phyloP scores from a whole-genome alignment of 2,113 vertebrate genomes.

The Alethe diademata region DNA sequence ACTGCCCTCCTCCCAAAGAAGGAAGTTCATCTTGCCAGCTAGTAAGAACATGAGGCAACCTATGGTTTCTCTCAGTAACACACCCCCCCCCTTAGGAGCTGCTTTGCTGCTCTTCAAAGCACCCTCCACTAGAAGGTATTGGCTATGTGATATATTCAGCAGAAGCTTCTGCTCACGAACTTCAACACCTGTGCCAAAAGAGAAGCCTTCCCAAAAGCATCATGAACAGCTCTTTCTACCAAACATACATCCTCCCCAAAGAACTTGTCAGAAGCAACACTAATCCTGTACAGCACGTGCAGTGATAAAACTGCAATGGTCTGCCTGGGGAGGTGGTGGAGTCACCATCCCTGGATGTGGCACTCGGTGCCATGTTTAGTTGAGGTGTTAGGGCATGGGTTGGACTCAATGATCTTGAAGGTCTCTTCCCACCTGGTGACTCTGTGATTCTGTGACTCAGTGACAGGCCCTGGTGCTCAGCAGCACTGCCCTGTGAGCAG shows the following conservation, averaged over 20 bases:
- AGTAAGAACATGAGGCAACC: not conserved
- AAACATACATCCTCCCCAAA: not conserved
- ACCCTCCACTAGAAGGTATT: not conserved
- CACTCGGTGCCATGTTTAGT: not conserved
- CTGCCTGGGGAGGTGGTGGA: not conserved
- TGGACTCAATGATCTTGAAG: not conserved
- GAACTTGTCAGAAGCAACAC: not conserved
- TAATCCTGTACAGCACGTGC: not conserved
- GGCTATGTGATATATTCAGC: not conserved
- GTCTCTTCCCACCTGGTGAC: not conserved
- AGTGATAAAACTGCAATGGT: not conserved
- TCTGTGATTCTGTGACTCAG: not conserved
- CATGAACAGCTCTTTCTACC: not conserved
- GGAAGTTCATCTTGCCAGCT: not conserved
- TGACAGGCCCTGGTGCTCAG: not conserved
- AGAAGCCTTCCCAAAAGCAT: not conserved
- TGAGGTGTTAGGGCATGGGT: not conserved
- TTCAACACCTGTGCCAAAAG: not conserved
- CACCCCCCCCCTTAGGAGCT: not conserved
- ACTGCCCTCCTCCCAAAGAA: not conserved
- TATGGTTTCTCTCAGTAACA: not conserved
- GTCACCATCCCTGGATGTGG: not conserved
- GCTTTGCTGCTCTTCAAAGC: not conserved
- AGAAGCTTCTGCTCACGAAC: not conserved
- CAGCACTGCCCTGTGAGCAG: not conserved